Evolutionary conservation across 2,113 vertebrate genomes (phyloP).

Genomic region (Malaclemys terrapin): DNA sequence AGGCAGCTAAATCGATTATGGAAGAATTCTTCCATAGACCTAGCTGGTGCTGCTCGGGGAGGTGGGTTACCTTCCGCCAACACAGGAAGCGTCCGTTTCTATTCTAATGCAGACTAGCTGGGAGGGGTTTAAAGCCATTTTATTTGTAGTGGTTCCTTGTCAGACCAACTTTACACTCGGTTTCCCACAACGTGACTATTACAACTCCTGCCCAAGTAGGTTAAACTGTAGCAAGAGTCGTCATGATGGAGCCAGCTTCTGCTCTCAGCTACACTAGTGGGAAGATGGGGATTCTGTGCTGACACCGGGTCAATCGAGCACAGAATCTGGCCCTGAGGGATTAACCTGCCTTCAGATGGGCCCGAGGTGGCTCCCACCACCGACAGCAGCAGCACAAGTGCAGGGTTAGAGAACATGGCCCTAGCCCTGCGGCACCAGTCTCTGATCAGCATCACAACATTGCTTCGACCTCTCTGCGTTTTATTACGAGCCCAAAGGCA

Average conservation of each 20-base stretch:
- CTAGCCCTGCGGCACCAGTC: neutral
- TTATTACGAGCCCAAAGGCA: neutral
- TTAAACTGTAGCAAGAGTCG: neutral
- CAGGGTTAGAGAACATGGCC: neutral
- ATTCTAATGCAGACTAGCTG: neutral
- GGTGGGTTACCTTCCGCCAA: no score
- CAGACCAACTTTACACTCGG: neutral
- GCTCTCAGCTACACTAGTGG: neutral
- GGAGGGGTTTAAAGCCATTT: fast-evolving
- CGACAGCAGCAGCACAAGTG: neutral
- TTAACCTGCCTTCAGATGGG: neutral
- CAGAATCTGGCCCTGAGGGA: neutral
- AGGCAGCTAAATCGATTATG: neutral
- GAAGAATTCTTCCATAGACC: no score
- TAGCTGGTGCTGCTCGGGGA: no score
- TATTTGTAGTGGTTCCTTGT: neutral
- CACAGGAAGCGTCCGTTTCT: no score
- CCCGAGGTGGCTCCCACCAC: neutral
- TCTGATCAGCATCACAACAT: neutral
- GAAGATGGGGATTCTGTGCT: neutral
- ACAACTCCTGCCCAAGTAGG: neutral
- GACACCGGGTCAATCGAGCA: neutral
- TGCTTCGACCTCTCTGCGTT: no score
- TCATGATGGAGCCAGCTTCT: neutral
- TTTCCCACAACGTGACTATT: neutral